Percentiles rank a stretch among this genome's conserved stretches.
phyloP scores from a whole-genome alignment of 2,113 vertebrate genomes.

The Cricetomys ansorgei region DNA sequence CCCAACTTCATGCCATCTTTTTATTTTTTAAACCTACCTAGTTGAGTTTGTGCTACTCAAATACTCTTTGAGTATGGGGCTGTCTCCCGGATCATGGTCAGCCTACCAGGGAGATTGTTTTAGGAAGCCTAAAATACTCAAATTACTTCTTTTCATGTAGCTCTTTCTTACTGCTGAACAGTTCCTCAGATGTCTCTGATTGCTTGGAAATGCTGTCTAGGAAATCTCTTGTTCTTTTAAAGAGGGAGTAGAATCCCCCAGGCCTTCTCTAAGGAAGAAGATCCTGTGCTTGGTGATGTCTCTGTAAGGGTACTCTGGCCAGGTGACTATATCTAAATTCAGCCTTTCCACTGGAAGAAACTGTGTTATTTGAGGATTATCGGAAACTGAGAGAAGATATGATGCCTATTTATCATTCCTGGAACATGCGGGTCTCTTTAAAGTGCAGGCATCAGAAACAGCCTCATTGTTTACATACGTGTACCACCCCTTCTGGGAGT shows the following conservation, averaged over 20 bases:
- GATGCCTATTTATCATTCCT: not conserved
- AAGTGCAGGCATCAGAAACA: not conserved
- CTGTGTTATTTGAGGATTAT: slow-evolving; percentile 3
- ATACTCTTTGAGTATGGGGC: not conserved
- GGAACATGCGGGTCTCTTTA: not conserved
- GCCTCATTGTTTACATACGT: not conserved
- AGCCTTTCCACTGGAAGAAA: slow-evolving; percentile 24
- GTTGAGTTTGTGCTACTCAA: not conserved
- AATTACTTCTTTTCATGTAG: not conserved
- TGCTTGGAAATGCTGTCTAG: not conserved
- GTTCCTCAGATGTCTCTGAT: not conserved
- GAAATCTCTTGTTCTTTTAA: not conserved
- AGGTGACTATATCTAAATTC: slow-evolving; percentile 47
- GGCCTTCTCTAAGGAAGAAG: not conserved
- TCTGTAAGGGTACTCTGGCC: not conserved
- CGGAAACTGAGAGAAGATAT: slow-evolving; percentile 24
- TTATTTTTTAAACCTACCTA: not conserved
- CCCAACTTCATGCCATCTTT: not conserved
- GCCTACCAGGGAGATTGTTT: not conserved
- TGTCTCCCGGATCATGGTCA: not conserved
- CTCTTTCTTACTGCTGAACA: not conserved
- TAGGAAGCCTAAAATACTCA: not conserved
- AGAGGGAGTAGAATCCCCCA: not conserved
- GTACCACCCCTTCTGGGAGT: not conserved
- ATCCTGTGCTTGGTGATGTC: not conserved